Conservation (phyloP, 37 sponge, comb jelly and placozoan genomes). For the Haliclona indistincta region DNA sequence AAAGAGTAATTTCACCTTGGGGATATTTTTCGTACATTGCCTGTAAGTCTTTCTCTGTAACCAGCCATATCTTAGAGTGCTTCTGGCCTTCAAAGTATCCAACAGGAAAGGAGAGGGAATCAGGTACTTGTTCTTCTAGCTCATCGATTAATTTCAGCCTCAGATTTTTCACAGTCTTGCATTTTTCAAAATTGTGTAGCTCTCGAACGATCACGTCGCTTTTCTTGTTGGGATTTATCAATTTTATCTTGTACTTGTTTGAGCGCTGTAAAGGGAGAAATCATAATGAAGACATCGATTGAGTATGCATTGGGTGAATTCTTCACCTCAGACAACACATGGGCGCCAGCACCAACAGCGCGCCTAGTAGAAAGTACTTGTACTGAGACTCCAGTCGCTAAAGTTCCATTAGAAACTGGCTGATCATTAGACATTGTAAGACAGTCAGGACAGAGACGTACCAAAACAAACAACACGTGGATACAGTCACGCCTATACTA, state of each 20-base stretch:
- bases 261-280: no score
- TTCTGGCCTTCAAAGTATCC: slow-evolving; percentile 46
- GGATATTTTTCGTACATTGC: slow-evolving; percentile 35
- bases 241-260: slow-evolving; percentile 24
- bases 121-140: slow-evolving; percentile 34
- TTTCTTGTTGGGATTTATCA: slow-evolving; percentile 38
- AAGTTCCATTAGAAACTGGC: no score
- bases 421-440: no score
- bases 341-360: no score
- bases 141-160: slow-evolving; percentile 32
- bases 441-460: no score
- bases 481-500: no score
- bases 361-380: no score
- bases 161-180: slow-evolving; percentile 3
- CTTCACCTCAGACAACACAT: no score
- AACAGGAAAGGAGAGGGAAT: slow-evolving; percentile 19
- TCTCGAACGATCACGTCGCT: slow-evolving; percentile 34
- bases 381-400: no score
- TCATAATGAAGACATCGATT: no score
- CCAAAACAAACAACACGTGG: no score
- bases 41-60: slow-evolving; percentile 20
- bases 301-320: no score
- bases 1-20: slow-evolving; percentile 33
- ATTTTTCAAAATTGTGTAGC: slow-evolving; percentile 15
- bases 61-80: slow-evolving; percentile 21